Evolutionary conservation across 2,797 vertebrate species (phyloP), one percentile per base, ranked within the genome.

Genomic region (Epinephelus malabaricus): DNA sequence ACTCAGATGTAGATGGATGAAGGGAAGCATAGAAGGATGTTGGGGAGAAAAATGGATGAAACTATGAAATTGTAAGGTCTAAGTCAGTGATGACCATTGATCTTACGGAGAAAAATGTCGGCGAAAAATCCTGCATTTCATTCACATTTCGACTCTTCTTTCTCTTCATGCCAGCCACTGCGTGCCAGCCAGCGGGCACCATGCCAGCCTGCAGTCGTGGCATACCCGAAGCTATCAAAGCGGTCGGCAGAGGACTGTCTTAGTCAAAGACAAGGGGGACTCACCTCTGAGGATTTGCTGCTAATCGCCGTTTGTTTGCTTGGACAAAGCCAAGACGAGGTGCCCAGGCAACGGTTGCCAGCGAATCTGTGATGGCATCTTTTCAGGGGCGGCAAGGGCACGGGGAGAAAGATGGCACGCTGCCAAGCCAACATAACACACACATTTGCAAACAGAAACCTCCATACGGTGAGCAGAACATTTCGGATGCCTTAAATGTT

Each of bases 231-330:
- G 82, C 82, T 11, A 78, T 85, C 68, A 63, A 83, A 73, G 66
- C 72, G 49, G 69, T 63, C 60, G 51, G 17, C n/a, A 49, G 78
- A 83, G 53, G 84, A 81, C 73, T 60, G 83, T 89, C 80, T 58
- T 34, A 34, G 67, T 77, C 68, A 62, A 79, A 90, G 82, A 87
- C 87, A 76, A 81, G 76, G 65, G 27, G 77, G 85, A 90, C 82
- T 92, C 86, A 92, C 91, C 89, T 89, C 79, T 21, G 73, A 91
- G 92, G 89, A 93, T 92, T 92, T 89, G 62, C 66, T 50, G 83
- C 86, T 86, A 89, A 87, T 90, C 82, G 60, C 50, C 51, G 49
- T 89, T 92, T 93, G 87, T 91, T 92, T 91, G 82, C 79, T 59
- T 71, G 80, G 86, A 94, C 89, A 92, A 92, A 93, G 89, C 86